Percentiles rank a stretch among this genome's conserved stretches.
These are phyloP conservation scores for Notodonta dromedarius DNA, from an alignment of 2,888 invertebrate species.

Conservation along the genomic window DNA sequence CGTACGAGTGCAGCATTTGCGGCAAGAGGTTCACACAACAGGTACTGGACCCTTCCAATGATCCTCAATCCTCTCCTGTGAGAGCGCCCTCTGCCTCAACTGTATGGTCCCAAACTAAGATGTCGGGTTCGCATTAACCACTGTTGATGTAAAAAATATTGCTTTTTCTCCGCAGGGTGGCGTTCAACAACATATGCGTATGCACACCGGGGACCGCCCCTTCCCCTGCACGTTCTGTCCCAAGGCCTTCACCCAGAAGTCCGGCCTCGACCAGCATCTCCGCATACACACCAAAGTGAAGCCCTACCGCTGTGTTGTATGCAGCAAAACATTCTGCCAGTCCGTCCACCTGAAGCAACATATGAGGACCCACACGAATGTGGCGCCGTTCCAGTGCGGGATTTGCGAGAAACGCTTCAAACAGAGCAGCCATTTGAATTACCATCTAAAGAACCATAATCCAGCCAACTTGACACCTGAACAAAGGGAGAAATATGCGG, in stretches of 20 bases:
- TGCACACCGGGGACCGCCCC: conserved; percentile 72
- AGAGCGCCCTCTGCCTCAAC: too few species aligned
- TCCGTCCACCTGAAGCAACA: conserved; percentile 72
- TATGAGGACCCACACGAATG: conserved; percentile 76
- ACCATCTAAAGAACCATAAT: conserved; percentile 70
- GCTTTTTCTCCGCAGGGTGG: conserved; percentile 52
- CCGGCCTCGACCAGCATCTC: conserved; percentile 74
- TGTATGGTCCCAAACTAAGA: too few species aligned
- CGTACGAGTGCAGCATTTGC: conserved; percentile 67
- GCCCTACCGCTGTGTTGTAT: conserved; percentile 74
- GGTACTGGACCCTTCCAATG: conserved; percentile 23
- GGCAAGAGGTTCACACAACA: conserved; percentile 72
- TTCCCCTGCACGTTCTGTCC: conserved; percentile 69
- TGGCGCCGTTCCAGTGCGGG: conserved; percentile 72
- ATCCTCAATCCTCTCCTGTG: too few species aligned
- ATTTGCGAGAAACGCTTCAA: conserved; percentile 70
- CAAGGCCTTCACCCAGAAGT: conserved; percentile 77
- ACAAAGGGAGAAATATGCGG: conserved; percentile 53
- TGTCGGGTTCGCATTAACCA: too few species aligned
- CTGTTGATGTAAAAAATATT: too few species aligned
- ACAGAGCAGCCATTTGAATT: conserved; percentile 74
- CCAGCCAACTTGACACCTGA: conserved; percentile 57
- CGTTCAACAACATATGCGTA: conserved; percentile 67
- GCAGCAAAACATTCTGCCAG: conserved; percentile 72
- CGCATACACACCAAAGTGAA: conserved; percentile 72